Base-by-base conservation (phyloP, 2,113 vertebrate genomes). In the Irena cyanogastra region DNA sequence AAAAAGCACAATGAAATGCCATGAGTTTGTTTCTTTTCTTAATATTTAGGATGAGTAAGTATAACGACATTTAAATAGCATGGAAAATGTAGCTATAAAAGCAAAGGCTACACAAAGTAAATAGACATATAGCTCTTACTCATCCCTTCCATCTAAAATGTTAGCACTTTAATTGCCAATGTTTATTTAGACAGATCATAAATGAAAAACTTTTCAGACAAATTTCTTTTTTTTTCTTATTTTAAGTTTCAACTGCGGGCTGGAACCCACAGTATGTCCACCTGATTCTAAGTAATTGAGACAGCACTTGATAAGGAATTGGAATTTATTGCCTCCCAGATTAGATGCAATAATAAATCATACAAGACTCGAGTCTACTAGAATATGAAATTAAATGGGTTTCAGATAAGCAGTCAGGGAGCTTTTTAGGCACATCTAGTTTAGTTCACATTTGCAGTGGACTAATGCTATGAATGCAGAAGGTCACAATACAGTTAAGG, bases 1-100 rank as follows among this genome's bases (percentile, higher is more conserved):
- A 54, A 59, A 85, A 64, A 75, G 53, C 33, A 90, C n/a, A 93
- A 65, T 37, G 72, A 47, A 93, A 50, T 88, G 64, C 20, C 77
- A 61, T 35, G 64, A 91, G 24, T 82, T 82, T 57, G 10, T 64
- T 85, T 80, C 24, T 65, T 87, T 70, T 78, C 70, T 92, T 76
- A 82, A 61, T 95, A 84, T 89, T 89, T 33, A 89, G 50, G 57
- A 89, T 83, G 41, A 95, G 59, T 83, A 95, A 89, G 60, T 44
- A 9, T 47, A 87, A 79, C 21, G 80, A 39, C 52, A 35, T 95
- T 78, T 49, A 95, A 95, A 95, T 26, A 80, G 44, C 30, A 37
- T 8, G 45, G 52, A 86, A 94, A 93, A 90, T 45, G 24, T 22
- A 84, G 75, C 66, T 66, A 89, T 56, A 87, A 94, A 95, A 90